These are phyloP conservation scores for Benthosema pterotum DNA, from an alignment of 2,797 vertebrate species.

Conservation along the genomic window DNA sequence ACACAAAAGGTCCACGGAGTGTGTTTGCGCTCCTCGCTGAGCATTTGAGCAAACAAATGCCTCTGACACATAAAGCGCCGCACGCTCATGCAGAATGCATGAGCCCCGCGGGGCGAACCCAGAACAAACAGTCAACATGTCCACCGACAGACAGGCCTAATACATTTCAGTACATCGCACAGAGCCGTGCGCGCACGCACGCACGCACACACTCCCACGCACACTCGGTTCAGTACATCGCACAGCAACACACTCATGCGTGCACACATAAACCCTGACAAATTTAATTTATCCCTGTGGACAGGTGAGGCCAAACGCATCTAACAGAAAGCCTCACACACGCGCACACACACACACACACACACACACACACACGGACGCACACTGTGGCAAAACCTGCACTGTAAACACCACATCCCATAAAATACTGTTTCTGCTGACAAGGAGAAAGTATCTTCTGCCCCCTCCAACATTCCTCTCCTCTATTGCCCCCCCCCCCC, in stretches of 20 bases:
- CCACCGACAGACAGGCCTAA: conserved; percentile 38
- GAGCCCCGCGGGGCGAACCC: conserved; percentile 71
- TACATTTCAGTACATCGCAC: conserved; percentile 62
- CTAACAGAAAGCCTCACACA: conserved; percentile 16
- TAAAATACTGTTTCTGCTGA: conserved; percentile 78
- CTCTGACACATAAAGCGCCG: conserved; percentile 75
- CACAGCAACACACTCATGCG: conserved; percentile 6
- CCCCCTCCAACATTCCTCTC: conserved; percentile 2
- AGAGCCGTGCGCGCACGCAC: conserved; percentile 7
- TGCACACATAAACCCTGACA: conserved; percentile 48
- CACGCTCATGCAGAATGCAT: conserved; percentile 78
- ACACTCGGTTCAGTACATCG: neutral
- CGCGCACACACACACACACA: conserved; percentile 5
- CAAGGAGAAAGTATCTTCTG: conserved; percentile 60
- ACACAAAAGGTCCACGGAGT: conserved; percentile 70
- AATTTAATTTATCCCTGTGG: conserved; percentile 69
- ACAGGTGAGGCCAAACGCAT: conserved; percentile 72
- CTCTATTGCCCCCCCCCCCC: conserved; percentile 6
- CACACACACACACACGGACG: conserved; percentile 18
- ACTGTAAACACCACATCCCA: conserved; percentile 64
- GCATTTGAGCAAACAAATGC: conserved; percentile 78
- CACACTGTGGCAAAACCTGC: conserved; percentile 45
- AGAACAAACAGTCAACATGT: conserved; percentile 74
- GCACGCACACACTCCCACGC: neutral
- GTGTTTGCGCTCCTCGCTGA: conserved; percentile 61